phyloP scores from a whole-genome alignment of 1,140 invertebrate species.

The Agraylea sexmaculata region DNA sequence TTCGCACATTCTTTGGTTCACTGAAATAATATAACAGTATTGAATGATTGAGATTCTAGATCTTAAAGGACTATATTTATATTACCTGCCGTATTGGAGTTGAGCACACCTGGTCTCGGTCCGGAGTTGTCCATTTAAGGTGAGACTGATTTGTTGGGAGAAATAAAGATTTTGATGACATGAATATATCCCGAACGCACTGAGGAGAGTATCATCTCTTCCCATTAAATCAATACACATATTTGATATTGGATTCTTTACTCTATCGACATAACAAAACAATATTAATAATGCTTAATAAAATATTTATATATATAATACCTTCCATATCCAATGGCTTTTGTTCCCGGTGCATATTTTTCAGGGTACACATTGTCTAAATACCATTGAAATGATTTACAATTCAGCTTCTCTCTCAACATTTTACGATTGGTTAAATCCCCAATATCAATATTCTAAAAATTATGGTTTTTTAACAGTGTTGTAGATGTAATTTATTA shows the following conservation, averaged over 20 bases:
- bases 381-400: slow-evolving; percentile 73
- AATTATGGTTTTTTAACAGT: too few species aligned
- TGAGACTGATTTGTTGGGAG: slow-evolving; percentile 62
- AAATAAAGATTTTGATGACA: slow-evolving; percentile 59
- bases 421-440: slow-evolving; percentile 59
- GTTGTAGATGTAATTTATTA: too few species aligned
- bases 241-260: slow-evolving; percentile 38
- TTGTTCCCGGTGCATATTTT: slow-evolving; percentile 77
- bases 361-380: slow-evolving; percentile 68
- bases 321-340: slow-evolving; percentile 64
- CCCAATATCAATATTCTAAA: slow-evolving; percentile 52
- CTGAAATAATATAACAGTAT: too few species aligned
- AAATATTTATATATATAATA: too few species aligned
- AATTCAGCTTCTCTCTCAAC: slow-evolving; percentile 59
- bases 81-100: slow-evolving; percentile 28
- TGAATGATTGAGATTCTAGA: too few species aligned
- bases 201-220: slow-evolving; percentile 55
- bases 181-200: slow-evolving; percentile 62
- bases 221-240: slow-evolving; percentile 75
- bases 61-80: too few species aligned
- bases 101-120: slow-evolving; percentile 64
- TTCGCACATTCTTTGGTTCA: too few species aligned
- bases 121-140: slow-evolving; percentile 55
- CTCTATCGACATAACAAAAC: slow-evolving; percentile 29
- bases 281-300: too few species aligned